Base-by-base conservation (phyloP, 1,140 invertebrate species). In the Pseudoatta argentina region DNA sequence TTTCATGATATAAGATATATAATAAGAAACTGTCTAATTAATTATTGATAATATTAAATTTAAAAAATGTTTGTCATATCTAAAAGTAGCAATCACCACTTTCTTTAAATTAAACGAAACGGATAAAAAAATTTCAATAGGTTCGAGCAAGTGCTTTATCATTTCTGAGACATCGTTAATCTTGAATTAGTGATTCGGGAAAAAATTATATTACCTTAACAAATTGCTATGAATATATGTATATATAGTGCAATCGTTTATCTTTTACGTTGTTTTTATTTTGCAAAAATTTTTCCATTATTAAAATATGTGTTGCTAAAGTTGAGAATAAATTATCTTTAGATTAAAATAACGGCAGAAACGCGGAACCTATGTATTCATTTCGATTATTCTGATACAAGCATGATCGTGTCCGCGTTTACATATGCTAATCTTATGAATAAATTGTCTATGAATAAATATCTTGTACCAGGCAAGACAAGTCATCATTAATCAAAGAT, bases 351-450 rank as follows among this genome's bases (percentile, higher is more conserved):
- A 10, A 39, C 2, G 61, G 16, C 16, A 21, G 51, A 7, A 39
- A 61, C 24, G n/a, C 18, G 5, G 27, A 34, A 55, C 76, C 71
- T 71, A 57, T 66, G 30, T 75, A 61, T 61, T 83, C 55, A 73
- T 18, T 27, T 7, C 34, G 79, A 82, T 73, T 81, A 82, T 6
- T 83, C 24, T 57, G 69, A 73, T 73, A 83, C 48, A 7, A 79
- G 48, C 14, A 18, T 14, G 55, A 61, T 81, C 34, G n/a, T 71
- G 64, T 71, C 64, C 34, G 24, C 39, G 55, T 63, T 83, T 83
- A 73, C 27, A 63, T 73, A 83, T 83, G 79, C 55, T 83, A 85
- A 77, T 76, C 3, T 85, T 64, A 77, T 55, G 73, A 63, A 66
- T 44, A 78, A 66, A 55, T 85, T 27, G 34, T 21, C 21, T 64